These are phyloP conservation scores for Penelope pileata DNA, from an alignment of 2,113 vertebrate genomes.

Conservation along the genomic window DNA sequence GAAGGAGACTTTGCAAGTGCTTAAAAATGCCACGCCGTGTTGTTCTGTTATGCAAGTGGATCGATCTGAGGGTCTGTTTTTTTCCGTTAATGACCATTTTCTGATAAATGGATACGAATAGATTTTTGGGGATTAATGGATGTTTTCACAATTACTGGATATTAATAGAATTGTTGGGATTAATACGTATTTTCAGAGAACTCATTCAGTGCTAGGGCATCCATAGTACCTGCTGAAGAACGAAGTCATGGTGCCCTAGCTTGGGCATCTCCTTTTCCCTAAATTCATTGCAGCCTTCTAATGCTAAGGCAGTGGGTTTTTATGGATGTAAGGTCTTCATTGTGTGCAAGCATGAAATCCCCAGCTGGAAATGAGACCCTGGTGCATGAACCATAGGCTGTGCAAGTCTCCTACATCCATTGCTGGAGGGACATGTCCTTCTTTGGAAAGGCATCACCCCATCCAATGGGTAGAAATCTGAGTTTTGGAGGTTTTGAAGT, in stretches of 20 bases:
- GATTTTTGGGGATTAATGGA: background rate
- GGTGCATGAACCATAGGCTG: background rate
- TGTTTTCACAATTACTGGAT: background rate
- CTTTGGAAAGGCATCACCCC: background rate
- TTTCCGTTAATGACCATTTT: background rate
- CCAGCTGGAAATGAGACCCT: background rate
- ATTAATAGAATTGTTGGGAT: background rate
- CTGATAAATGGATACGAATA: background rate
- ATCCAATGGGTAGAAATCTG: background rate
- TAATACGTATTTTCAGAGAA: background rate
- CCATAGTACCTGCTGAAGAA: background rate
- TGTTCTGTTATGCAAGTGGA: background rate
- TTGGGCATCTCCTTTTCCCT: background rate
- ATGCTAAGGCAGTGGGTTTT: background rate
- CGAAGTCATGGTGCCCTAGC: background rate
- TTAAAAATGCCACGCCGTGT: fast-evolving
- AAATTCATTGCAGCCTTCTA: background rate
- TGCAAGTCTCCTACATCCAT: background rate
- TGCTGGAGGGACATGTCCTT: background rate
- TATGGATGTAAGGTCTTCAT: fast-evolving
- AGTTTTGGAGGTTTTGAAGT: background rate
- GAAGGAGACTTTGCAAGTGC: background rate
- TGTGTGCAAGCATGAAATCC: background rate
- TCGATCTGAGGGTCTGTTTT: fast-evolving
- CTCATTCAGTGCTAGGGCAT: background rate